Evolutionary conservation across 2,888 invertebrate genomes (phyloP), one percentile per base, ranked within the genome.

Genomic region (Euzophera pinguis): DNA sequence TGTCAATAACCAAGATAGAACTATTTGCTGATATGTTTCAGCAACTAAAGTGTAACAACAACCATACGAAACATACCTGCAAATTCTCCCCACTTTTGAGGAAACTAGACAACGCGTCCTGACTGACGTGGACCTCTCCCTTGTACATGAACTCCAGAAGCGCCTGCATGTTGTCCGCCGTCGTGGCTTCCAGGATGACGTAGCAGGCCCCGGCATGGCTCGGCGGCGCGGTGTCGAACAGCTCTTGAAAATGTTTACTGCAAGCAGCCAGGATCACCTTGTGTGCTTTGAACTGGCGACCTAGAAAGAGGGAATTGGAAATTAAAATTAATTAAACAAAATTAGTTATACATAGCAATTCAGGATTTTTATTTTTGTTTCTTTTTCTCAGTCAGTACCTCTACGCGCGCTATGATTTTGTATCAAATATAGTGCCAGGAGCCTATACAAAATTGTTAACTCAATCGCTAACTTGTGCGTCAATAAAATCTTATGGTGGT

Each of bases 131-230:
- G 67, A 97, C 97, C 87, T 97, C 97, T 55, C 97, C 97, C 82
- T 97, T 97, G 91, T 97, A 97, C 97, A 97, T 97, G 85, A 97
- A 97, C 87, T 97, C 97, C 63, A 97, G 92, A 63, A 97, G 92
- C 43, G 97, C 96, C 62, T 96, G 95, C 96, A 97, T 96, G 84
- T 97, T 97, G 77, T 95, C 94, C 56, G 97, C 96, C 65, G 95
- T 94, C 66, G 97, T 97, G 62, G 97, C 97, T 84, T 97, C 97
- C 81, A 97, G 91, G 78, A 97, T 96, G 75, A 97, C 96, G 74
- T 96, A 95, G 75, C 96, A 93, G 62, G 94, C 93, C 64, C 93
- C 93, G 58, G 94, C 94, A 80, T 95, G 94, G 73, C 94, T 93
- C 50, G 94, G 92, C 54, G 96, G 96, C 65, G 96, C 96, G 62